Percentiles rank a stretch among this genome's conserved stretches.
Conservation (phyloP, 2,888 invertebrate species). For the Dendrolimus houi region DNA sequence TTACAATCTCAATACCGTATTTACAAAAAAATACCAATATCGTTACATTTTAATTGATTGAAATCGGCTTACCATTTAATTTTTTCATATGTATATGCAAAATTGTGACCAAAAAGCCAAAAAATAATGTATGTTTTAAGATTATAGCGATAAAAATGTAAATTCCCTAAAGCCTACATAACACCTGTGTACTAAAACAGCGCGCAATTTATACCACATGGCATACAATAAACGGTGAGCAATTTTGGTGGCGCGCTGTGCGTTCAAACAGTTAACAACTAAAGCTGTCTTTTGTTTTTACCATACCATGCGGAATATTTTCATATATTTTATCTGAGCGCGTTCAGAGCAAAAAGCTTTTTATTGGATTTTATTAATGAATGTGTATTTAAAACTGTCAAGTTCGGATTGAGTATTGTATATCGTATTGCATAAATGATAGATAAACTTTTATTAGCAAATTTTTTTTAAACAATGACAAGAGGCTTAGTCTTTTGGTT, state of each 20-base stretch:
- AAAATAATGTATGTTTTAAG: not conserved
- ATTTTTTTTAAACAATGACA: too few relatives aligned
- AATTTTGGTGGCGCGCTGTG: not conserved
- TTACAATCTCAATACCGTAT: too few relatives aligned
- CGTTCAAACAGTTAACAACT: not conserved
- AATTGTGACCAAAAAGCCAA: too few relatives aligned
- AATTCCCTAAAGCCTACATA: not conserved
- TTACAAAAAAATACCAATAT: too few relatives aligned
- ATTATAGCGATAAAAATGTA: not conserved
- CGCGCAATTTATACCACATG: constrained; percentile 1
- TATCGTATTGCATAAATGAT: too few relatives aligned
- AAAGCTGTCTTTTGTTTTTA: not conserved
- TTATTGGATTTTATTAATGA: not conserved
- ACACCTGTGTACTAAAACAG: not conserved
- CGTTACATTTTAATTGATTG: too few relatives aligned
- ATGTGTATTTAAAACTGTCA: too few relatives aligned
- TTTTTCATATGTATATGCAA: too few relatives aligned
- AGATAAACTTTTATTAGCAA: too few relatives aligned
- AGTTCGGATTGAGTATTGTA: too few relatives aligned
- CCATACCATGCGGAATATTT: not conserved
- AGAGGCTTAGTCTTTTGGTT: too few relatives aligned
- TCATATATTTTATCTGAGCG: constrained; percentile 3
- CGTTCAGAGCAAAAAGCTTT: not conserved
- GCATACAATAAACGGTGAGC: not conserved
- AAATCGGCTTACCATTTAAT: too few relatives aligned